Evolutionary conservation across 1,140 invertebrate genomes (phyloP).

Genomic region (Colletes gigas): DNA sequence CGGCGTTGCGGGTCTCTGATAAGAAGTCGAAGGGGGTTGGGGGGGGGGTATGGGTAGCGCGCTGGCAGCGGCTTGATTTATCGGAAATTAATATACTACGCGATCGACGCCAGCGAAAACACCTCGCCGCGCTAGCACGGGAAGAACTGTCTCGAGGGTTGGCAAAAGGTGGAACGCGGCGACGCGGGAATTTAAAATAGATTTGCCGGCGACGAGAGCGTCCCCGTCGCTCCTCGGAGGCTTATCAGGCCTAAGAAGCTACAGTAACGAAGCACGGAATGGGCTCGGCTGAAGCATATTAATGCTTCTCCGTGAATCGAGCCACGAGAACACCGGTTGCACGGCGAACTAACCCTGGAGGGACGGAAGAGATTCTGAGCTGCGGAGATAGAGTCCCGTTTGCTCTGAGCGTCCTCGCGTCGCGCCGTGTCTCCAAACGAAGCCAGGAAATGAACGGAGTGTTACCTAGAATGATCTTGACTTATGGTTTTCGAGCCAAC

Average conservation of each 20-base stretch:
- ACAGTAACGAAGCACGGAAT: conserved; percentile 38
- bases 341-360: background rate
- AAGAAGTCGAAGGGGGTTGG: background rate
- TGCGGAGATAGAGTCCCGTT: conserved; percentile 43
- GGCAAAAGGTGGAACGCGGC: background rate
- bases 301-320: conserved; percentile 21
- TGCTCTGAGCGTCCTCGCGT: background rate
- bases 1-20: conserved; percentile 25
- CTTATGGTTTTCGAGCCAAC: conserved; percentile 7
- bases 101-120: conserved; percentile 40
- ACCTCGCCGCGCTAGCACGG: background rate
- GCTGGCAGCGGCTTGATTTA: conserved; percentile 59
- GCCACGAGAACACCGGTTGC: background rate
- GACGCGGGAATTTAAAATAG: conserved; percentile 64
- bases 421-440: conserved; percentile 18
- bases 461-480: conserved; percentile 16
- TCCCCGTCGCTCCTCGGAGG: conserved; percentile 26
- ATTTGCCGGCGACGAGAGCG: conserved; percentile 47
- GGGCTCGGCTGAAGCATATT: conserved; percentile 27
- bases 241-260: conserved; percentile 53
- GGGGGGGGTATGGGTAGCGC: background rate
- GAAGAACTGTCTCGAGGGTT: background rate
- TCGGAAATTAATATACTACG: conserved; percentile 66
- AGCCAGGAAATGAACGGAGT: conserved; percentile 32
- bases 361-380: conserved; percentile 47